Evolutionary conservation across 2,888 invertebrate genomes (phyloP).

Genomic region (Seira ritae): DNA sequence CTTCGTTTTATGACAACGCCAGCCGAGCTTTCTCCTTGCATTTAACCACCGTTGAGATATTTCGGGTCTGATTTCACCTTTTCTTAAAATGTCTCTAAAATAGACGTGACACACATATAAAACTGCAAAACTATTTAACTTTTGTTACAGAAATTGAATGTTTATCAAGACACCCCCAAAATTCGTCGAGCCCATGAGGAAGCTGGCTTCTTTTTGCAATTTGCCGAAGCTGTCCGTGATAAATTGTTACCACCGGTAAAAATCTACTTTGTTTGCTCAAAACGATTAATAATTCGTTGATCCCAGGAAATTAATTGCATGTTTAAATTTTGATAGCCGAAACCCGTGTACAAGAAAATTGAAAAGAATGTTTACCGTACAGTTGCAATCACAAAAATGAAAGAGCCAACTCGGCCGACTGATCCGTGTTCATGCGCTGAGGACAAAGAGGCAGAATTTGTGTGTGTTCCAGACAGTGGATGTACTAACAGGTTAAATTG

Average conservation of each 20-base stretch:
- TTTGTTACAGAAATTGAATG: slow-evolving; percentile 59
- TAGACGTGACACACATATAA: not conserved
- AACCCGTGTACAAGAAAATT: slow-evolving; percentile 69
- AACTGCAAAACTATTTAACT: slow-evolving; percentile 12
- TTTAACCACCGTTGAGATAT: slow-evolving; percentile 60
- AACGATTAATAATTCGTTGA: not conserved
- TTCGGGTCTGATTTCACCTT: slow-evolving; percentile 50
- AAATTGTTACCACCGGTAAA: slow-evolving; percentile 49
- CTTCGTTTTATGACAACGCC: slow-evolving; percentile 58
- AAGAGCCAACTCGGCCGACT: slow-evolving; percentile 36
- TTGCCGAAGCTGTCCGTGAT: slow-evolving; percentile 59
- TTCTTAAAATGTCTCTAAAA: not conserved
- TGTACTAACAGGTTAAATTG: slow-evolving; percentile 67
- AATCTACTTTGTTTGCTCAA: slow-evolving; percentile 2
- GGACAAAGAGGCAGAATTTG: slow-evolving; percentile 11
- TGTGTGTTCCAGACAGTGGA: slow-evolving; percentile 57
- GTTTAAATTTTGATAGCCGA: slow-evolving; percentile 51
- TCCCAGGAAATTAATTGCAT: slow-evolving; percentile 8
- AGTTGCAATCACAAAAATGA: slow-evolving; percentile 12
- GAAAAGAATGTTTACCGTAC: slow-evolving; percentile 67
- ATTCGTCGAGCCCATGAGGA: slow-evolving; percentile 66
- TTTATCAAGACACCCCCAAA: slow-evolving; percentile 62
- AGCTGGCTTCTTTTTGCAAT: slow-evolving; percentile 54
- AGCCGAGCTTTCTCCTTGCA: slow-evolving; percentile 52
- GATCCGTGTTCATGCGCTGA: slow-evolving; percentile 58